These are phyloP conservation scores for Hypanus sabinus DNA, from an alignment of 2,113 vertebrate genomes.

Conservation along the genomic window DNA sequence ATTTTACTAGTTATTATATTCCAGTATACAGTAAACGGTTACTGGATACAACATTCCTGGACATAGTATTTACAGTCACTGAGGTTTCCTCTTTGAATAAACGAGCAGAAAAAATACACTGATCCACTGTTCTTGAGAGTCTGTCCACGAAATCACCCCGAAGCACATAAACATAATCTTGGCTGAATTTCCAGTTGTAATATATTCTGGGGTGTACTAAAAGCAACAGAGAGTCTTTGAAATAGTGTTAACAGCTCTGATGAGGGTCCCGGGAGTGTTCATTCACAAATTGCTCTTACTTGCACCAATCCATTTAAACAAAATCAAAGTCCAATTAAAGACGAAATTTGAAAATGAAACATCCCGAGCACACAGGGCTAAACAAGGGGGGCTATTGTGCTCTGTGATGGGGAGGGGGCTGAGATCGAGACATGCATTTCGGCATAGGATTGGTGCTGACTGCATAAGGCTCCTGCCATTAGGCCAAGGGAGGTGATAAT, in stretches of 20 bases:
- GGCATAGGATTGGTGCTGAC: background rate
- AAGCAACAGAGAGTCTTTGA: background rate
- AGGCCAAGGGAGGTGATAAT: background rate
- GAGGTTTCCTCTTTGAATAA: no score
- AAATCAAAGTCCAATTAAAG: conserved; percentile 11
- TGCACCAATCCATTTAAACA: background rate
- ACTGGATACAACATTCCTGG: no score
- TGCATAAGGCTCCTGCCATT: background rate
- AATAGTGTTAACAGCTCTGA: background rate
- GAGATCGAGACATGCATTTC: background rate
- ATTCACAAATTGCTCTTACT: conserved; percentile 13
- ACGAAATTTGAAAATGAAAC: background rate
- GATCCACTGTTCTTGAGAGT: background rate
- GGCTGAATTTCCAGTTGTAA: background rate
- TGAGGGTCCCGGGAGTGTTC: background rate
- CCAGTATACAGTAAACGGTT: no score
- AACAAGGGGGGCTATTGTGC: background rate
- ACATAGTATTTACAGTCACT: no score
- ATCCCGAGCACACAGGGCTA: background rate
- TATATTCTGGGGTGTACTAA: background rate
- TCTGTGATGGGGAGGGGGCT: background rate
- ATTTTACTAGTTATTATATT: no score
- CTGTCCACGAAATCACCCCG: background rate
- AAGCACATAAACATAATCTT: background rate
- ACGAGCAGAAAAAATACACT: background rate